These are phyloP conservation scores for Cladorhizidae sp. DNA, from an alignment of 37 sponge, comb jelly and placozoan genomes.

Conservation along the genomic window DNA sequence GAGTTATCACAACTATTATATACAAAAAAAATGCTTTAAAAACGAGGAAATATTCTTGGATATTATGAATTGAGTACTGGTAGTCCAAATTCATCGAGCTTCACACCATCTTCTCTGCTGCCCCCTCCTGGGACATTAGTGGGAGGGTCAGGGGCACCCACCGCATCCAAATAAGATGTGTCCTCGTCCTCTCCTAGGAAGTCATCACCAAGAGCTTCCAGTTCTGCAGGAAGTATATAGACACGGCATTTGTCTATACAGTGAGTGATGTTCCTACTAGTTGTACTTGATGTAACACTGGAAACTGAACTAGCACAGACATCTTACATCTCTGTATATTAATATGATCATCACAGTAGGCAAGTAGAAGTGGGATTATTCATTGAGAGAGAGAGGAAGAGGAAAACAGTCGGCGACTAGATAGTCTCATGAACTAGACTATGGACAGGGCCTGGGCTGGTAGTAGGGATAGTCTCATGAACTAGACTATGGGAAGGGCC, in stretches of 20 bases:
- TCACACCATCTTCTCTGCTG: constrained; percentile 71
- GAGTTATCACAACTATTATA: too few species aligned
- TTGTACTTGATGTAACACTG: background rate
- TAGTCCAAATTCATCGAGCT: constrained; percentile 94
- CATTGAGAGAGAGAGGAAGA: too few species aligned
- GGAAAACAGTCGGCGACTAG: too few species aligned
- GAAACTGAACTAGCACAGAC: too few species aligned
- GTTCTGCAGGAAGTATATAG: constrained; percentile 47
- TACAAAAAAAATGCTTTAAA: too few species aligned
- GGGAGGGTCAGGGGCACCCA: constrained; percentile 85
- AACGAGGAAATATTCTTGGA: background rate
- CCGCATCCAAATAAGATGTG: constrained; percentile 86
- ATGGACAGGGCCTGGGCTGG: too few species aligned
- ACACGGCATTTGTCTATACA: background rate
- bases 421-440: too few species aligned
- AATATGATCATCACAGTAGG: too few species aligned
- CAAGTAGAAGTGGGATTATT: too few species aligned
- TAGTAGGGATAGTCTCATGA: too few species aligned
- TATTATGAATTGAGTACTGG: constrained; percentile 52
- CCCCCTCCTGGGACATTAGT: constrained; percentile 68
- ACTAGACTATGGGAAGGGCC: too few species aligned
- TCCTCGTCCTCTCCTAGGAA: constrained; percentile 90
- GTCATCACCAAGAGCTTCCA: constrained; percentile 98
- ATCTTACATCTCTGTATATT: too few species aligned
- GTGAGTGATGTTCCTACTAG: background rate